Base-by-base conservation (phyloP, 2,888 invertebrate species). In the Helobdella robusta region DNA sequence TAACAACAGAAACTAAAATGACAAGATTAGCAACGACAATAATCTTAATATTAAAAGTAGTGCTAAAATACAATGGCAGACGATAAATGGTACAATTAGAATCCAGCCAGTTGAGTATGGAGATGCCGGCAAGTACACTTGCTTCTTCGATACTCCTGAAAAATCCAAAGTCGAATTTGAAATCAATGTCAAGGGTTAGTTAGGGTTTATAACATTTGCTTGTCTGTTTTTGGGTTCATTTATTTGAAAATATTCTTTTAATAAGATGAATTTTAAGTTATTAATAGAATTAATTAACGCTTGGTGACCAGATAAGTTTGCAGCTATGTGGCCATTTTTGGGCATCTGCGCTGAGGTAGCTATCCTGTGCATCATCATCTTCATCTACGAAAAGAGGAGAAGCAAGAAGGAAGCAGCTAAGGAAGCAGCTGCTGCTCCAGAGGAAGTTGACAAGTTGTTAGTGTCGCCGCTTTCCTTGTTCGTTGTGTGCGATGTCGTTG, bases 261-360 rank as follows among this genome's bases (percentile, higher is more conserved):
- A 15, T 40, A n/a, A 40, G n/a, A 15, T 40, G 11, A 40, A 15
- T 40, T 40, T 40, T 15, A 40, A 15, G 11, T 40, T 40, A 15
- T 40, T n/a, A n/a, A n/a, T 15, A 40, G n/a, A 40, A 40, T 40
- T 11, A 15, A 40, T 15, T 40, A 15, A 15, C 11, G 11, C 44
- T 40, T 40, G 44, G 25, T 8, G 20, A 40, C 40, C 72, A 86
- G 87, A 89, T 82, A 89, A 88, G 83, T 86, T 91, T 79, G 94
- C 93, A 73, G 93, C 94, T 73, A 82, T 95, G 74, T 95, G 94
- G 93, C 95, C 95, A 75, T 95, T 95, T 86, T 84, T 95, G 76
- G 94, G 94, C 75, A 95, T 95, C 80, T 90, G 91, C 80, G 89
- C 88, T 72, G 95, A 95, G 84, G 94, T 95, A 73, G 84, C 91